These are phyloP conservation scores for Mobula birostris DNA, from an alignment of 2,113 vertebrate genomes.

Conservation along the genomic window DNA sequence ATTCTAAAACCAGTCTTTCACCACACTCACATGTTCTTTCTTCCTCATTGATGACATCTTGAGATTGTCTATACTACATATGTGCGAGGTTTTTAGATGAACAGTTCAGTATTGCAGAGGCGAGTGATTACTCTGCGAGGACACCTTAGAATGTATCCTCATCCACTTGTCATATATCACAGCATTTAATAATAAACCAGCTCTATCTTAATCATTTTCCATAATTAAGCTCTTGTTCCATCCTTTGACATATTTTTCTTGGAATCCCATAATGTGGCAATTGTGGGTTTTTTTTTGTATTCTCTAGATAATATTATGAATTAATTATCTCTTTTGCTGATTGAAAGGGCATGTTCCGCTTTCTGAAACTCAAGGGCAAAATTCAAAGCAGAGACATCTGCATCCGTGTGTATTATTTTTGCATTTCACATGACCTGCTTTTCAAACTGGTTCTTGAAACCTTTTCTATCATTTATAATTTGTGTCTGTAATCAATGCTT, in stretches of 20 bases:
- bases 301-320: neutral
- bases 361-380: neutral
- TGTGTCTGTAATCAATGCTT: neutral
- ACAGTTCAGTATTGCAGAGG: neutral
- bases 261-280: neutral
- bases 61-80: neutral
- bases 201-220: neutral
- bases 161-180: constrained; percentile 1
- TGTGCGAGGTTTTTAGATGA: neutral
- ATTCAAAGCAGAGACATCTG: neutral
- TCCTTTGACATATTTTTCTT: constrained; percentile 1
- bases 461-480: neutral
- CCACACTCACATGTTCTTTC: neutral
- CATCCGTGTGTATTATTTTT: neutral
- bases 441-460: neutral
- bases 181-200: neutral
- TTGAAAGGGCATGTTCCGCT: neutral
- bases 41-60: neutral
- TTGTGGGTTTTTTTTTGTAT: neutral
- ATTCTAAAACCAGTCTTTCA: neutral
- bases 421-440: neutral
- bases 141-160: neutral
- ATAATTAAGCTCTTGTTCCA: neutral
- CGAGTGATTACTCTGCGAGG: neutral
- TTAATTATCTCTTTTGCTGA: neutral